These are phyloP conservation scores for Sebastes nivosus DNA, from an alignment of 2,797 vertebrate genomes.

Conservation along the genomic window DNA sequence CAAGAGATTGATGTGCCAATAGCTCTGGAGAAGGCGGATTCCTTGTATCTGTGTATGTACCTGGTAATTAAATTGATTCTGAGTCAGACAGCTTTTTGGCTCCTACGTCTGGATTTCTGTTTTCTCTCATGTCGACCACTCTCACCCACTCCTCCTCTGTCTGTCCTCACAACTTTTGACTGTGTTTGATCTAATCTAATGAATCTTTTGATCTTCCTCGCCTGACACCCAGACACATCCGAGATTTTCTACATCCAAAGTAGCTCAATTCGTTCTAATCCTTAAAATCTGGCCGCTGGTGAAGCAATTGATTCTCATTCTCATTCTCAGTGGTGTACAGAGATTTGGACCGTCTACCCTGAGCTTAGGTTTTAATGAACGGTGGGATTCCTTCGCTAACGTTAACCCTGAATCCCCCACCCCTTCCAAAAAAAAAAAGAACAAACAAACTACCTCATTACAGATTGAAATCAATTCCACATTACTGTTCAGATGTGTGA, in stretches of 20 bases:
- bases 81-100: conserved; percentile 37
- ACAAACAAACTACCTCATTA: conserved; percentile 1
- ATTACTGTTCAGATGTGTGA: conserved; percentile 25
- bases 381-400: conserved; percentile 36
- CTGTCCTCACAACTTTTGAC: conserved; percentile 58
- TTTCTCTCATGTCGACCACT: conserved; percentile 38
- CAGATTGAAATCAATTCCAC: conserved; percentile 27
- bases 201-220: conserved; percentile 69
- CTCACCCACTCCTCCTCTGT: conserved; percentile 42
- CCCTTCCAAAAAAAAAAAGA: not conserved
- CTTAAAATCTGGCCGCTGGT: conserved; percentile 49
- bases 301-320: conserved; percentile 50
- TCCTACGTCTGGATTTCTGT: conserved; percentile 33
- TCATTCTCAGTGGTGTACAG: conserved; percentile 27
- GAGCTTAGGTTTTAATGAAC: conserved; percentile 47
- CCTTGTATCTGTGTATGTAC: conserved; percentile 17
- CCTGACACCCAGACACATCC: conserved; percentile 62
- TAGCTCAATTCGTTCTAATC: conserved; percentile 63
- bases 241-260: conserved; percentile 59
- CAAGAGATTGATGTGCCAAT: conserved; percentile 6
- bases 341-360: conserved; percentile 35
- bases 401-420: not conserved
- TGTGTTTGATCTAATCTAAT: conserved; percentile 73
- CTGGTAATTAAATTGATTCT: conserved; percentile 53
- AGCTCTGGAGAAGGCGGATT: conserved; percentile 11